These are phyloP conservation scores for Gadopsis marmoratus DNA, from an alignment of 2,797 vertebrate genomes.

Conservation along the genomic window DNA sequence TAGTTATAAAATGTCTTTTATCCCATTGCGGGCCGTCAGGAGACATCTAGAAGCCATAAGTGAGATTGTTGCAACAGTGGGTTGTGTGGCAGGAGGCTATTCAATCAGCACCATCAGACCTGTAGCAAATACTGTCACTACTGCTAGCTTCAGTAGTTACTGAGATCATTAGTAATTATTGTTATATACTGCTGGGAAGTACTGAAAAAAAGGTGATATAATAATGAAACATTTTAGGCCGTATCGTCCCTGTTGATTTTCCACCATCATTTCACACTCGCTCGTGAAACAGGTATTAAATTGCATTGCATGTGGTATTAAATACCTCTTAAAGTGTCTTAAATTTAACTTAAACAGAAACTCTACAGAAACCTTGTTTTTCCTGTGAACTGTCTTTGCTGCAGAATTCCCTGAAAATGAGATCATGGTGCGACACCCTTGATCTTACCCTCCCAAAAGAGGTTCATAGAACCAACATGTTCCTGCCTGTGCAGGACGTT, in stretches of 20 bases:
- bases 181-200: background rate
- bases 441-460: background rate
- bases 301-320: background rate
- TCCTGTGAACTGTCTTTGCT: background rate
- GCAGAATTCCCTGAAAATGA: background rate
- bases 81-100: too few species aligned
- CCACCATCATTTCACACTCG: background rate
- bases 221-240: background rate
- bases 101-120: background rate
- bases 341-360: background rate
- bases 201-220: background rate
- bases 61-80: background rate
- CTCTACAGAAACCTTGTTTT: background rate
- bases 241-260: background rate
- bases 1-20: background rate
- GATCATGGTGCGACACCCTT: background rate
- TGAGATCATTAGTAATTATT: background rate
- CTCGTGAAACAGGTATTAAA: background rate
- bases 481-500: background rate
- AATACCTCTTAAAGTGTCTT: background rate
- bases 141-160: background rate
- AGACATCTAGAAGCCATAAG: background rate
- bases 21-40: background rate
- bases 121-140: background rate
- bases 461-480: background rate